Conservation (phyloP, 2,113 vertebrate species). For the Tragelaphus buxtoni region DNA sequence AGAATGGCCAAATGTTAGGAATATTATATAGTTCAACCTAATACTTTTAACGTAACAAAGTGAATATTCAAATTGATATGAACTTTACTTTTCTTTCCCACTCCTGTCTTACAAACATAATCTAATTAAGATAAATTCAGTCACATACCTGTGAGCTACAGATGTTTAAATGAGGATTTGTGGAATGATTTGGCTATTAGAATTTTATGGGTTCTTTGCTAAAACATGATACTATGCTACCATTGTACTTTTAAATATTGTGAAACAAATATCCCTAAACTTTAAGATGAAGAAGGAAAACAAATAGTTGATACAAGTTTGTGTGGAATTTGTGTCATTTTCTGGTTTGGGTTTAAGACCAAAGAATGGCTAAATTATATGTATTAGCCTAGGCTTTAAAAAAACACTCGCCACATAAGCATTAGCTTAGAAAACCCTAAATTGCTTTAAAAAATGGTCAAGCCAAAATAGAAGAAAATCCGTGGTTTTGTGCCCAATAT, state of each 20-base stretch:
- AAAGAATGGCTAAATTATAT: conserved; percentile 70
- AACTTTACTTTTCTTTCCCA: conserved; percentile 29
- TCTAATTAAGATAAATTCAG: conserved; percentile 43
- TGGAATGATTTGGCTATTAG: conserved; percentile 20
- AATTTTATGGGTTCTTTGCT: conserved; percentile 28
- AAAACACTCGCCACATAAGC: conserved; percentile 57
- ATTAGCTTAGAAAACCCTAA: conserved; percentile 68
- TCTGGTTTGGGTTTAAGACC: conserved; percentile 67
- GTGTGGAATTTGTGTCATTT: conserved; percentile 65
- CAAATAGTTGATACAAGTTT: conserved; percentile 61
- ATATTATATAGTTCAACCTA: neutral
- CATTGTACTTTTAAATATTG: neutral
- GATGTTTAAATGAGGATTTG: conserved; percentile 33
- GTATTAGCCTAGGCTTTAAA: conserved; percentile 56
- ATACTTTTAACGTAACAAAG: conserved; percentile 4
- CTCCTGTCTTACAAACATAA: neutral
- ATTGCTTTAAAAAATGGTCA: conserved; percentile 69
- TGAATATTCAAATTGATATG: conserved; percentile 26
- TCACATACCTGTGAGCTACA: neutral
- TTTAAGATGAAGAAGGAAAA: conserved; percentile 23
- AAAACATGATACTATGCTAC: conserved; percentile 1
- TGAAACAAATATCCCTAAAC: conserved; percentile 25
- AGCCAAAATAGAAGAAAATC: conserved; percentile 71
- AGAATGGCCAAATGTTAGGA: conserved; percentile 10
- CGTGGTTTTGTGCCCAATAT: conserved; percentile 63